Conservation (phyloP, 2,888 invertebrate species). For the Trisateles emortualis region DNA sequence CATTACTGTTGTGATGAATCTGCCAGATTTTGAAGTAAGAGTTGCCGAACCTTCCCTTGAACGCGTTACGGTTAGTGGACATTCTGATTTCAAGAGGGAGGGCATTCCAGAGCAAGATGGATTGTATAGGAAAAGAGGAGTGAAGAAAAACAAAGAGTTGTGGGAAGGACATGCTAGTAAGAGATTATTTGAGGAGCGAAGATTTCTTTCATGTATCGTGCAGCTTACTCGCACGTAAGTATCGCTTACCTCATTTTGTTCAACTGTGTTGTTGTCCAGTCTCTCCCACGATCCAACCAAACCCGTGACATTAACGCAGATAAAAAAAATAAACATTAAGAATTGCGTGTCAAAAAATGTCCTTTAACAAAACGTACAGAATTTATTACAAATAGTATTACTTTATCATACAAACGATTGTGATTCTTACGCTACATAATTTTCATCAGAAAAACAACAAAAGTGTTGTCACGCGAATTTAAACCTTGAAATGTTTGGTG, state of each 20-base stretch:
- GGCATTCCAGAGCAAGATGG: no score
- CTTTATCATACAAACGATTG: conserved; percentile 49
- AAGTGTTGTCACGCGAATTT: conserved; percentile 11
- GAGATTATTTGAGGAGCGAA: no score
- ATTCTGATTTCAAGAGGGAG: no score
- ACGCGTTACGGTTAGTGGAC: no score
- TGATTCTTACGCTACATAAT: conserved; percentile 51
- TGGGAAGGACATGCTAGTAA: no score
- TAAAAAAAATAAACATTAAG: conserved; percentile 40
- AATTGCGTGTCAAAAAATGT: conserved; percentile 40
- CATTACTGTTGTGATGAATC: no score
- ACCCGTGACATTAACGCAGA: conserved; percentile 20
- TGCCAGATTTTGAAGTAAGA: no score
- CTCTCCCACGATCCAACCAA: conserved; percentile 37
- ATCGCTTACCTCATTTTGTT: neutral
- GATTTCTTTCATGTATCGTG: no score
- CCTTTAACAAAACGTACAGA: conserved; percentile 29
- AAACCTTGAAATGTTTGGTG: neutral
- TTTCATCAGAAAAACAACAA: conserved; percentile 44
- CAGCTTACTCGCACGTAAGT: no score
- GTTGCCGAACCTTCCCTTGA: no score
- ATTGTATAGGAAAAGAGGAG: no score
- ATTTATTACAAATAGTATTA: conserved; percentile 50
- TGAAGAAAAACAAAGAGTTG: no score
- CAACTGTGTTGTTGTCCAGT: conserved; percentile 3